Evolutionary conservation across 1,140 invertebrate species (phyloP).

Genomic region (Hydropsyche tenuis): DNA sequence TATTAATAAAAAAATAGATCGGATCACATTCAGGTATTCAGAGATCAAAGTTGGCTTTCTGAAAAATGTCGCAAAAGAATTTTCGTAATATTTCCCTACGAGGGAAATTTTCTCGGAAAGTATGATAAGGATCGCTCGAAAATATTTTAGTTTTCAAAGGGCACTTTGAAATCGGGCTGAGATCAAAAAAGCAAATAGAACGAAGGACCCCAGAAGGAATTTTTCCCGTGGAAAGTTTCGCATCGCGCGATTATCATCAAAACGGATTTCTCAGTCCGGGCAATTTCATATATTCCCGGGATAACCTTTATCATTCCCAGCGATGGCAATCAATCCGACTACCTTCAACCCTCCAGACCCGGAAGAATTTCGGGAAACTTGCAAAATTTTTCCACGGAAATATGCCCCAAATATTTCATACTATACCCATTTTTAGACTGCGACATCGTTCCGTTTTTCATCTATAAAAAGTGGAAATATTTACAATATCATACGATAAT

Average conservation of each 20-base stretch:
- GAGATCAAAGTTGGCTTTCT: neutral
- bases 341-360: too few species aligned
- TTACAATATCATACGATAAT: too few species aligned
- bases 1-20: too few species aligned
- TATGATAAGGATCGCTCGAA: constrained; percentile 12
- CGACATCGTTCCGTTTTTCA: too few species aligned
- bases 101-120: constrained; percentile 3
- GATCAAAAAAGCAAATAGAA: constrained; percentile 3
- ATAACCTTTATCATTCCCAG: constrained; percentile 18
- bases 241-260: neutral
- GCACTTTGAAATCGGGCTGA: neutral
- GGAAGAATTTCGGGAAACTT: too few species aligned
- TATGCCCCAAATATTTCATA: too few species aligned
- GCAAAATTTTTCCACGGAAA: too few species aligned
- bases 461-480: too few species aligned
- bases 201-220: constrained; percentile 1
- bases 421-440: too few species aligned
- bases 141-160: constrained; percentile 26
- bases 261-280: neutral
- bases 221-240: neutral
- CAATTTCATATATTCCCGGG: constrained; percentile 4
- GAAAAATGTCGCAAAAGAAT: constrained; percentile 5
- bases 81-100: neutral
- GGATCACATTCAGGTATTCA: neutral
- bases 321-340: constrained; percentile 22